A percentile compares a stretch with the other conserved stretches of the same genome.
phyloP scores from a whole-genome alignment of 2,113 vertebrate genomes.

The Microcebus murinus region DNA sequence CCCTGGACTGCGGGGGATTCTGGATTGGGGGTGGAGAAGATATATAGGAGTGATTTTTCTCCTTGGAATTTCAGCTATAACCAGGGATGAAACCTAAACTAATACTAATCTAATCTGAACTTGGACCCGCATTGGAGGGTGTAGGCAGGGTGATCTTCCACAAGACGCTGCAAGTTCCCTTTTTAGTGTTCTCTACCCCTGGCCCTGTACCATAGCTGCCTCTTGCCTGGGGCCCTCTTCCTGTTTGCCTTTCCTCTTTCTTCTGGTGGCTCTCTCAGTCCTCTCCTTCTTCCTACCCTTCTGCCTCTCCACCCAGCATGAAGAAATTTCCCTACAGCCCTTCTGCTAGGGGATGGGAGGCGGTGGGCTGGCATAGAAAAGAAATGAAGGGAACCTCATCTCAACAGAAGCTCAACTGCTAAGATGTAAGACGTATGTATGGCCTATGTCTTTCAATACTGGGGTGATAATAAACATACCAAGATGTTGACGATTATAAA shows the following conservation, averaged over 20 bases:
- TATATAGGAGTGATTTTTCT: neutral
- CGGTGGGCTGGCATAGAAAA: neutral
- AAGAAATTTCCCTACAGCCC: neutral
- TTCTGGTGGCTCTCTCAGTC: neutral
- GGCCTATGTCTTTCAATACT: neutral
- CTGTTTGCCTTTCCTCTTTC: neutral
- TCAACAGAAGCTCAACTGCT: neutral
- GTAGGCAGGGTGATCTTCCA: neutral
- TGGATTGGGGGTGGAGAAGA: neutral
- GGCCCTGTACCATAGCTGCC: neutral
- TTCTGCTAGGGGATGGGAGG: neutral
- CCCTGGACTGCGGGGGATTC: neutral
- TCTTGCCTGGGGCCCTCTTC: neutral
- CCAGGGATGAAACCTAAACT: neutral
- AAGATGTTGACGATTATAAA: neutral
- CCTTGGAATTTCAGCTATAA: neutral
- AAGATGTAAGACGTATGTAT: neutral
- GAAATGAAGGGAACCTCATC: neutral
- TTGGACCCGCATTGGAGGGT: neutral
- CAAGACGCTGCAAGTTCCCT: neutral
- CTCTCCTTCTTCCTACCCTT: neutral
- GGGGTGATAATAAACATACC: neutral
- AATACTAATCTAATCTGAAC: neutral
- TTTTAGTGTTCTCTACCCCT: neutral
- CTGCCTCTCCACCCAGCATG: neutral